Percentiles rank a stretch among this genome's conserved stretches.
Evolutionary conservation across 2,888 invertebrate species (phyloP).

Genomic region (Aethes cnicana): DNA sequence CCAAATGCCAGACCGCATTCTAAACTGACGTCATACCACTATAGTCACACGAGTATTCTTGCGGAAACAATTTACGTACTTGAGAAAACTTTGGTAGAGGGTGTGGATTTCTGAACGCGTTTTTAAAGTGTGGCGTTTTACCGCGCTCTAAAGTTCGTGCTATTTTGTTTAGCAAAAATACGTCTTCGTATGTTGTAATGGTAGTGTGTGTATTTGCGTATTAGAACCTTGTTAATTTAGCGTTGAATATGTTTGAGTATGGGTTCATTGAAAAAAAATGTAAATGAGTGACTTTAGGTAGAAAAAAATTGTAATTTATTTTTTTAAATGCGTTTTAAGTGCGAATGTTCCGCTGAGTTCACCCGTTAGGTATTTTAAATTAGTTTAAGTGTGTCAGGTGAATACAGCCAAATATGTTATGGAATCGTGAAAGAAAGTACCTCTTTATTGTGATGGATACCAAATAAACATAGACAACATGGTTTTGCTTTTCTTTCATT

Average conservation of each 20-base stretch:
- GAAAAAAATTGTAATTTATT: constrained; percentile 59
- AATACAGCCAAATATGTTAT: constrained; percentile 32
- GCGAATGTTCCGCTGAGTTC: constrained; percentile 35
- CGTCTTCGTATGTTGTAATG: constrained; percentile 17
- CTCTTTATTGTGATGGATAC: constrained; percentile 63
- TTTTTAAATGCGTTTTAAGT: constrained; percentile 40
- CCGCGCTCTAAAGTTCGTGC: constrained; percentile 1
- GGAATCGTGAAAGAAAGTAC: constrained; percentile 36
- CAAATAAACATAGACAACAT: constrained; percentile 66
- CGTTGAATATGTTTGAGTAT: constrained; percentile 13
- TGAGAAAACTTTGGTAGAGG: neutral
- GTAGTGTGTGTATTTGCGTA: constrained; percentile 17
- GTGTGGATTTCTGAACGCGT: neutral
- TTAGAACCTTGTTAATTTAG: constrained; percentile 19
- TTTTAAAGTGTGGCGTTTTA: neutral
- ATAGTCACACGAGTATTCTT: constrained; percentile 1
- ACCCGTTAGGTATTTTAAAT: constrained; percentile 33
- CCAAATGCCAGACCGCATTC: constrained; percentile 9
- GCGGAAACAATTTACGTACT: neutral
- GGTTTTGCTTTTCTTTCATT: constrained; percentile 1
- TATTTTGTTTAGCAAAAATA: constrained; percentile 11
- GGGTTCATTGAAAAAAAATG: constrained; percentile 14
- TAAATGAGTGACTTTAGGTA: constrained; percentile 36
- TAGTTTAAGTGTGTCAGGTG: constrained; percentile 35
- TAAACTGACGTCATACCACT: constrained; percentile 2